Base-by-base conservation (phyloP, 2,797 vertebrate genomes). In the Dryobates pubescens region DNA sequence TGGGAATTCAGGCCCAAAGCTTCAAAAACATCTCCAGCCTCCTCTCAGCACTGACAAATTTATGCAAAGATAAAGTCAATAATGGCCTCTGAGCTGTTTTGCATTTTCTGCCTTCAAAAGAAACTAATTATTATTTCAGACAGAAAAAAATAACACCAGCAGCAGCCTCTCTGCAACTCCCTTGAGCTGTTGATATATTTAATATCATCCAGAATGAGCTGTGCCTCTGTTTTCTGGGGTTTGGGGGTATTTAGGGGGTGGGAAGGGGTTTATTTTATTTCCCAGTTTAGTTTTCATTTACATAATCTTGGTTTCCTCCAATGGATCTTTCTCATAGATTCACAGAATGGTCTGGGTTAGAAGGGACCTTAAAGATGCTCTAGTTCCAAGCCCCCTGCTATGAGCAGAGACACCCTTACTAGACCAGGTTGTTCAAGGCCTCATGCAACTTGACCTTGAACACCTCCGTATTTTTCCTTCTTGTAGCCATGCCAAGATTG, bases 51-150 rank as follows among this genome's bases (percentile, higher is more conserved):
- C 2, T 63, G 70, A 81, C 6, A 10, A 53, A 64, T 79, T 61
- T 38, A 65, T 41, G 57, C 57, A 79, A 45, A 84, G 78, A 76
- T 73, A 71, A 80, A 82, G 54, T 13, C 89, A 91, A 85, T 81
- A 83, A 89, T 13, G 57, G 86, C 68, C 86, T 65, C 69, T 38
- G 57, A 71, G 57, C 54, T 74, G 36, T 41, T 88, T 91, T 71
- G 83, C 85, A 77, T 92, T 88, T 83, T 76, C 78, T 76, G 45
- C 47, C 84, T 88, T 90, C 43, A 57, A 74, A 79, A 86, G 51
- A 70, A 78, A 29, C 69, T 82, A 93, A 89, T 90, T 85, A 86
- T 82, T 90, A 85, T 92, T 95, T 87, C 88, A 84, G 65, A 78
- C 49, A 47, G 36, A 32, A 67, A 36, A 75, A 17, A 85, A 49